phyloP scores from a whole-genome alignment of 2,113 vertebrate genomes.

The Amphiprion ocellaris region DNA sequence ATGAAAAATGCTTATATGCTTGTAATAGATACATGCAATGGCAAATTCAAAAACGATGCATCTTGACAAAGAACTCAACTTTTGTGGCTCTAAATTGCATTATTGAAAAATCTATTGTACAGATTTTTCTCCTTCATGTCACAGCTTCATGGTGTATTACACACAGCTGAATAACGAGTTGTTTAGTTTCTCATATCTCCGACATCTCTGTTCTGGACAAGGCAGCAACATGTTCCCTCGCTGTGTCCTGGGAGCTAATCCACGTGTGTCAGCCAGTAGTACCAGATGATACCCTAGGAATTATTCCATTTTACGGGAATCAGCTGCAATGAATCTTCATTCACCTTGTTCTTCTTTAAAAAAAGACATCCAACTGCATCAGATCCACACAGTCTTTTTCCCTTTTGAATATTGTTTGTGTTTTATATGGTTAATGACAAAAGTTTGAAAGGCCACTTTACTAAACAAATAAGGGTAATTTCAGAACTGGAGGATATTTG shows the following conservation, averaged over 20 bases:
- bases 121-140: neutral
- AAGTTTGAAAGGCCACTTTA: neutral
- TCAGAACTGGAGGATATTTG: too few relatives aligned
- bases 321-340: neutral
- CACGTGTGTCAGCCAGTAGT: conserved; percentile 20
- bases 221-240: neutral
- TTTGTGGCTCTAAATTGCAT: neutral
- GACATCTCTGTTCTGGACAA: neutral
- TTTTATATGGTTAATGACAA: too few relatives aligned
- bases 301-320: conserved; percentile 2
- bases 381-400: neutral
- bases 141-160: conserved; percentile 27
- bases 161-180: conserved; percentile 28
- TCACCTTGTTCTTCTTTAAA: neutral
- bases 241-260: conserved; percentile 2
- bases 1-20: too few relatives aligned
- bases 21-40: too few relatives aligned
- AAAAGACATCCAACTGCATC: neutral
- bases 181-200: conserved; percentile 16
- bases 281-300: conserved; percentile 27
- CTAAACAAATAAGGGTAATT: too few relatives aligned
- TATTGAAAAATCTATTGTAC: neutral
- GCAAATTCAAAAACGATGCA: too few relatives aligned
- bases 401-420: neutral
- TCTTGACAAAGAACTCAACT: too few relatives aligned